Evolutionary conservation across 2,888 invertebrate genomes (phyloP).

Genomic region (Deilephila elpenor): DNA sequence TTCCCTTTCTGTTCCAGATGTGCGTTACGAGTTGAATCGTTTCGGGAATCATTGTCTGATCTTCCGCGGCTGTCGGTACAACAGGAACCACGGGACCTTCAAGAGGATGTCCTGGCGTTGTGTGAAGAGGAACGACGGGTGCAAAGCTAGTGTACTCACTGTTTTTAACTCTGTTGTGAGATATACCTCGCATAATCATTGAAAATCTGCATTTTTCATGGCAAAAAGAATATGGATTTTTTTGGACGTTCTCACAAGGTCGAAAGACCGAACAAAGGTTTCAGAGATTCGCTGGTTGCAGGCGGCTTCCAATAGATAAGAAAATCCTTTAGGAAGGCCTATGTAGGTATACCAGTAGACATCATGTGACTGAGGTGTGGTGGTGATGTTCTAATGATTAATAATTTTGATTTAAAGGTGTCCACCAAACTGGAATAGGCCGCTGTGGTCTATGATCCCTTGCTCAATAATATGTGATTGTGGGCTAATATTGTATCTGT

Average conservation of each 20-base stretch:
- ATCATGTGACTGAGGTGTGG: no score
- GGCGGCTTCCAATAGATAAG: no score
- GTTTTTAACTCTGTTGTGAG: slow-evolving; percentile 34
- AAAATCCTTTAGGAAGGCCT: neutral
- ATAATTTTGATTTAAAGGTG: no score
- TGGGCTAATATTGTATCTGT: no score
- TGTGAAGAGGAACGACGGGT: slow-evolving; percentile 48
- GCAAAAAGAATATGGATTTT: neutral
- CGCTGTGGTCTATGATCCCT: no score
- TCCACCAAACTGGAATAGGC: no score
- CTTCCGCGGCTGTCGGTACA: slow-evolving; percentile 48
- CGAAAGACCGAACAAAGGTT: neutral
- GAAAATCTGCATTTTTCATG: neutral
- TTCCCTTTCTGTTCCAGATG: slow-evolving; percentile 32
- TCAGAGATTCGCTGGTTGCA: neutral
- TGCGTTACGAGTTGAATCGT: slow-evolving; percentile 38
- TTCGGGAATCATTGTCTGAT: slow-evolving; percentile 46
- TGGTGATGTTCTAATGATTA: no score
- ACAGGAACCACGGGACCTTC: slow-evolving; percentile 43
- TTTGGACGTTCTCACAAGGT: neutral
- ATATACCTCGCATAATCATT: slow-evolving; percentile 41
- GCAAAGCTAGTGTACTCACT: slow-evolving; percentile 47
- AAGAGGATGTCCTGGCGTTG: slow-evolving; percentile 54
- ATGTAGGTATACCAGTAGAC: no score
- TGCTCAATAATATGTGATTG: no score